Evolutionary conservation across 2,888 invertebrate species (phyloP).

Genomic region (Allolobophora icterica): DNA sequence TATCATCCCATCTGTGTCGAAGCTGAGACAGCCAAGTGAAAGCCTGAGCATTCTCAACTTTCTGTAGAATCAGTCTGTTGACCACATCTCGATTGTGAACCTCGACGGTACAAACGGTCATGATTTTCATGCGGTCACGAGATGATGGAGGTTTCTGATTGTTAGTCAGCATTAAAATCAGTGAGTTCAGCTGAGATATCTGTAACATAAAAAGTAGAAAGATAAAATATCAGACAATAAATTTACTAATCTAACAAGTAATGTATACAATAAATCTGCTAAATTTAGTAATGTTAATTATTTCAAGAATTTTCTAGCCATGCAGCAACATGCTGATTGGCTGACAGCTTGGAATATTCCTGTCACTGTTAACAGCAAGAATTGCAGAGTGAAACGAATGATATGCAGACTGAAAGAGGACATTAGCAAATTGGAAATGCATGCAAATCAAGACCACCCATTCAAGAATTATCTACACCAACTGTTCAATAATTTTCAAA

Average conservation of each 20-base stretch:
- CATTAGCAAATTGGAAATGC: too few relatives aligned
- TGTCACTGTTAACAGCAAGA: too few relatives aligned
- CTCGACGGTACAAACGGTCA: conserved; percentile 92
- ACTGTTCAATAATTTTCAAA: too few relatives aligned
- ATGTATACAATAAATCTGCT: neutral
- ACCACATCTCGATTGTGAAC: conserved; percentile 96
- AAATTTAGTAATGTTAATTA: neutral
- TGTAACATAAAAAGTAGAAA: conserved; percentile 46
- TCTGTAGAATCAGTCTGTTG: conserved; percentile 86
- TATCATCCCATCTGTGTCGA: conserved; percentile 85
- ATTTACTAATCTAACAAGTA: neutral
- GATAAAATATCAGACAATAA: neutral
- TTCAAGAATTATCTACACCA: too few relatives aligned
- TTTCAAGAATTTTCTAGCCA: neutral
- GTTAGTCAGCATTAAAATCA: conserved; percentile 86
- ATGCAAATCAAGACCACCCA: too few relatives aligned
- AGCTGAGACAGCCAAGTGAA: conserved; percentile 72
- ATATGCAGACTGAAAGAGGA: too few relatives aligned
- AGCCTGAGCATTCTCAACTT: conserved; percentile 71
- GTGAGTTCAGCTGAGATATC: conserved; percentile 84
- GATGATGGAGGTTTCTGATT: conserved; percentile 75
- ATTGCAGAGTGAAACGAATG: too few relatives aligned
- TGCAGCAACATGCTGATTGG: neutral
- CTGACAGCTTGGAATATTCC: too few relatives aligned
- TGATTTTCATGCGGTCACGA: conserved; percentile 93